phyloP scores from a whole-genome alignment of 2,113 vertebrate genomes.

The Ramphastos sulfuratus region DNA sequence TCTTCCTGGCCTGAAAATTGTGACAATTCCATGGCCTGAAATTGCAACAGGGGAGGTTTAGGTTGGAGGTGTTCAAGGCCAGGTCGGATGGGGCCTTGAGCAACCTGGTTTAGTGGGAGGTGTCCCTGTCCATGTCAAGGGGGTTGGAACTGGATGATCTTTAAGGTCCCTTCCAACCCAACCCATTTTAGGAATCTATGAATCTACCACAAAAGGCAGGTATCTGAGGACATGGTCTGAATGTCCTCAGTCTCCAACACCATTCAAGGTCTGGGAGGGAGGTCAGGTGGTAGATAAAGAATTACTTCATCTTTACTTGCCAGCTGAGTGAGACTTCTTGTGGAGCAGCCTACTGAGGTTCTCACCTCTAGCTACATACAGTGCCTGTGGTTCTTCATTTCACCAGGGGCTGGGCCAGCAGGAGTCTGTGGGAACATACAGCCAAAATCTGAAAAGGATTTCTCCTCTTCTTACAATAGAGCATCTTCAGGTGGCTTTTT shows the following conservation, averaged over 20 bases:
- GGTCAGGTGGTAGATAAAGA: neutral
- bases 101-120: no score
- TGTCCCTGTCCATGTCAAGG: no score
- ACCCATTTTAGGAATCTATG: no score
- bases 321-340: neutral
- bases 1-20: no score
- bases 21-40: no score
- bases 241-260: neutral
- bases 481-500: neutral
- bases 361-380: neutral
- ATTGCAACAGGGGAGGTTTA: no score
- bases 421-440: neutral
- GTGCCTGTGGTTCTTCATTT: neutral
- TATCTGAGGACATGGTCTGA: neutral
- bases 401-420: neutral
- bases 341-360: neutral
- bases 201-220: neutral
- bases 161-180: no score
- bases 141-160: no score
- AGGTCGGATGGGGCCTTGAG: no score
- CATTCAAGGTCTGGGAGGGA: neutral
- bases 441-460: conserved; percentile 25
- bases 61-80: no score
- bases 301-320: neutral
- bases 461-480: neutral